These are phyloP conservation scores for Drosophila bocqueti DNA, from an alignment of 1,140 invertebrate species.

Conservation along the genomic window DNA sequence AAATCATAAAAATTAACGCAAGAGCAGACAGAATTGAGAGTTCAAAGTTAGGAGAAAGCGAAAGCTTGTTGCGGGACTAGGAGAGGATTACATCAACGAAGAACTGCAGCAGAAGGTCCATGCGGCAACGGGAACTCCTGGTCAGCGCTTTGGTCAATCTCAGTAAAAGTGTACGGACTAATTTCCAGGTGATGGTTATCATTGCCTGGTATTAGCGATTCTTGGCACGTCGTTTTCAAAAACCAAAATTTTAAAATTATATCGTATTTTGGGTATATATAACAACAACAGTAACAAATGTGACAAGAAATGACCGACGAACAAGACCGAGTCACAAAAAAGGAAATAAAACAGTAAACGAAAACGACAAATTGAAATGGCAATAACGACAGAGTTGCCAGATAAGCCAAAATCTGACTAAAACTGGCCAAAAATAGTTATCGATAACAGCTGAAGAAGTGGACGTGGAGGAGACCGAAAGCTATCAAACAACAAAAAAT, in stretches of 20 bases:
- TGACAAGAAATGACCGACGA: constrained; percentile 44
- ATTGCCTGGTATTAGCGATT: constrained; percentile 10
- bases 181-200: constrained; percentile 35
- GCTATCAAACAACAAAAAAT: constrained; percentile 7
- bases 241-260: constrained; percentile 49
- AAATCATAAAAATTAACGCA: constrained; percentile 79
- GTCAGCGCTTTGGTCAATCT: constrained; percentile 39
- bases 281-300: constrained; percentile 40
- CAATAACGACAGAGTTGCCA: constrained; percentile 13
- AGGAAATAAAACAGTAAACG: not conserved
- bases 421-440: constrained; percentile 19
- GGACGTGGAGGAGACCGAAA: constrained; percentile 1
- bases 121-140: constrained; percentile 39
- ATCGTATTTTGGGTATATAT: constrained; percentile 31
- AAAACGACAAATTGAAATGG: constrained; percentile 1
- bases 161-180: constrained; percentile 32
- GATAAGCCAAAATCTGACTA: not conserved
- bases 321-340: constrained; percentile 2
- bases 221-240: constrained; percentile 36
- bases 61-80: not conserved
- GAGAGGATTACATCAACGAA: constrained; percentile 54
- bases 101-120: constrained; percentile 55
- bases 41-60: not conserved
- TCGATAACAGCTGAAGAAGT: constrained; percentile 22
- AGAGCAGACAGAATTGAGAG: constrained; percentile 12